phyloP scores from a whole-genome alignment of 1,140 invertebrate species.

The Laodelphax striatellus region DNA sequence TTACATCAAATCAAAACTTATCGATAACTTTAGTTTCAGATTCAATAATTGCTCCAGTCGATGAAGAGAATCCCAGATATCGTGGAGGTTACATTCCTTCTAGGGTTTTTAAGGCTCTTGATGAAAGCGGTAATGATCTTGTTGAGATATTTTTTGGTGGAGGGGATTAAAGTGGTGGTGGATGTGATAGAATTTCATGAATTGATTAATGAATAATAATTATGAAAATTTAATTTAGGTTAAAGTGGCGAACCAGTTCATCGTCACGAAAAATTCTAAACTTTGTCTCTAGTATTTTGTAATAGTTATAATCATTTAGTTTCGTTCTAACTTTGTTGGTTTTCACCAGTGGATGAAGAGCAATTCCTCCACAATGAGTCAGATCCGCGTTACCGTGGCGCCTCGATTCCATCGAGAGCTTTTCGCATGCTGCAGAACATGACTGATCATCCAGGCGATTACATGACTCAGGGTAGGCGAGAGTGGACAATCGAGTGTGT shows the following conservation, averaged over 20 bases:
- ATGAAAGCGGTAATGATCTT: slow-evolving; percentile 32
- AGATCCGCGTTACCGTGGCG: slow-evolving; percentile 50
- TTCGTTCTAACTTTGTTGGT: too few species aligned
- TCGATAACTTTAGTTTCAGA: slow-evolving; percentile 6
- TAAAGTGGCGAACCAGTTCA: too few species aligned
- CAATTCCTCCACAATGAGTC: slow-evolving; percentile 41
- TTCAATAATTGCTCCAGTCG: slow-evolving; percentile 10
- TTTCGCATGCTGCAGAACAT: slow-evolving; percentile 53
- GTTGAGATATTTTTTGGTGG: too few species aligned
- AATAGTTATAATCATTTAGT: too few species aligned
- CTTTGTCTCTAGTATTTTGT: too few species aligned
- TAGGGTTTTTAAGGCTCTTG: slow-evolving; percentile 40
- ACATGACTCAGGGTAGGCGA: background rate
- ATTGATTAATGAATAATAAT: too few species aligned
- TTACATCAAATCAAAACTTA: too few species aligned
- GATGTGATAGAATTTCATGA: too few species aligned
- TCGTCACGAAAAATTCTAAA: too few species aligned
- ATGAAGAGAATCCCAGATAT: slow-evolving; percentile 37
- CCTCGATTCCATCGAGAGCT: slow-evolving; percentile 56
- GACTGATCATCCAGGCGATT: slow-evolving; percentile 34
- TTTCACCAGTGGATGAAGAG: slow-evolving; percentile 37
- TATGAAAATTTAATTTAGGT: too few species aligned
- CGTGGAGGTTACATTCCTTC: slow-evolving; percentile 44
- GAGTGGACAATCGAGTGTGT: background rate
- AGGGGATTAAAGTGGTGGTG: too few species aligned